phyloP scores from a whole-genome alignment of 1,140 invertebrate species.

The Panulirus ornatus region DNA sequence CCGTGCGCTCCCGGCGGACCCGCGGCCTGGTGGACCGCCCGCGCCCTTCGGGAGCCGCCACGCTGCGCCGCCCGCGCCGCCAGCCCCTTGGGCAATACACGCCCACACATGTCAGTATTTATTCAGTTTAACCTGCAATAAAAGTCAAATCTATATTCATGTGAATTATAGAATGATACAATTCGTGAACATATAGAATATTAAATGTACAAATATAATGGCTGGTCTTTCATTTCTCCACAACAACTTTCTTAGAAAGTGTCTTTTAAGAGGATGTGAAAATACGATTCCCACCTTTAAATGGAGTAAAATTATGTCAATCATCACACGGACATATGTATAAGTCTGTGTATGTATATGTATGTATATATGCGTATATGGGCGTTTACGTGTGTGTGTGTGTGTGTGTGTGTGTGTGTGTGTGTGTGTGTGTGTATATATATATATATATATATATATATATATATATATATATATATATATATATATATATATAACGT shows the following conservation, averaged over 20 bases:
- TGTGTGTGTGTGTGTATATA: background rate
- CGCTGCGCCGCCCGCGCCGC: slow-evolving; percentile 53
- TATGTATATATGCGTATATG: slow-evolving; percentile 10
- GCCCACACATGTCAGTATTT: slow-evolving; percentile 72
- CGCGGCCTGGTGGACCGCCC: slow-evolving; percentile 69
- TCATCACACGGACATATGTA: no score
- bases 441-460: slow-evolving; percentile 43
- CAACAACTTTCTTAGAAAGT: background rate
- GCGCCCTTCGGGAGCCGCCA: slow-evolving; percentile 39
- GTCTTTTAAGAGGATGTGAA: background rate
- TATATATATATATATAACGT: slow-evolving; percentile 22
- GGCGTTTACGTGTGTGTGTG: slow-evolving; percentile 15
- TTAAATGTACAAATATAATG: slow-evolving; percentile 65
- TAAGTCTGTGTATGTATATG: background rate
- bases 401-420: background rate
- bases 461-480: slow-evolving; percentile 35
- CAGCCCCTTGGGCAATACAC: slow-evolving; percentile 35
- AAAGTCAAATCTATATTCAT: slow-evolving; percentile 70
- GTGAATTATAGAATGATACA: slow-evolving; percentile 66
- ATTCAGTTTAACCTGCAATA: slow-evolving; percentile 70
- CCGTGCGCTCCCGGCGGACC: slow-evolving; percentile 49
- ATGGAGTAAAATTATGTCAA: background rate
- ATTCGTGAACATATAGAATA: slow-evolving; percentile 71
- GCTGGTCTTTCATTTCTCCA: slow-evolving; percentile 2
- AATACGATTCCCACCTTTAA: background rate